These are phyloP conservation scores for Motacilla tschutschensis DNA, from an alignment of 2,113 vertebrate species.

Conservation along the genomic window DNA sequence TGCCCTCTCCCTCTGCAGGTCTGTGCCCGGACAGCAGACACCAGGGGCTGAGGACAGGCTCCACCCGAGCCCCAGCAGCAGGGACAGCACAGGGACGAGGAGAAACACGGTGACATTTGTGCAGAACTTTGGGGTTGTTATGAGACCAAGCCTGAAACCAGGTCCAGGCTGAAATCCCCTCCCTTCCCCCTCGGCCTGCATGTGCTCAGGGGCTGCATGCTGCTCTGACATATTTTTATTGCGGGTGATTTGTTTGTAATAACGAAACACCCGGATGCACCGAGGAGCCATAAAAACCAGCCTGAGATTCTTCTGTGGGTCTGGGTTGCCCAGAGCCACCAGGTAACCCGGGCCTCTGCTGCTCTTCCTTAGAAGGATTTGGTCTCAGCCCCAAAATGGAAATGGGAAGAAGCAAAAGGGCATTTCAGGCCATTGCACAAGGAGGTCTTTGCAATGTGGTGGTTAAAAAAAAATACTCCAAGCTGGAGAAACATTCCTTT, in stretches of 20 bases:
- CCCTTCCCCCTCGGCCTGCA: background rate
- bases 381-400: background rate
- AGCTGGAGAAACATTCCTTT: background rate
- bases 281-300: background rate
- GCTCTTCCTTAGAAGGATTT: background rate
- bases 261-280: background rate
- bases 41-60: background rate
- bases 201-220: background rate
- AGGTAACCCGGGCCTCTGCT: background rate
- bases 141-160: background rate
- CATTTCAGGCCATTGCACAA: background rate
- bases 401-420: background rate
- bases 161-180: background rate
- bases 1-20: background rate
- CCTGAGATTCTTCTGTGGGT: background rate
- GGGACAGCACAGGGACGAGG: background rate
- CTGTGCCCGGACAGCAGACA: background rate
- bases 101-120: accelerated
- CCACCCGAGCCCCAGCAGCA: background rate
- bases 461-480: background rate
- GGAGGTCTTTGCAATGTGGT: background rate
- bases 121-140: background rate
- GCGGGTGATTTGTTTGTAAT: background rate
- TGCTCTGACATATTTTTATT: background rate
- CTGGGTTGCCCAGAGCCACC: background rate